A percentile compares a stretch with the other conserved stretches of the same genome.
These are phyloP conservation scores for Sinocyclocheilus grahami DNA, from an alignment of 2,113 vertebrate species.

Conservation along the genomic window DNA sequence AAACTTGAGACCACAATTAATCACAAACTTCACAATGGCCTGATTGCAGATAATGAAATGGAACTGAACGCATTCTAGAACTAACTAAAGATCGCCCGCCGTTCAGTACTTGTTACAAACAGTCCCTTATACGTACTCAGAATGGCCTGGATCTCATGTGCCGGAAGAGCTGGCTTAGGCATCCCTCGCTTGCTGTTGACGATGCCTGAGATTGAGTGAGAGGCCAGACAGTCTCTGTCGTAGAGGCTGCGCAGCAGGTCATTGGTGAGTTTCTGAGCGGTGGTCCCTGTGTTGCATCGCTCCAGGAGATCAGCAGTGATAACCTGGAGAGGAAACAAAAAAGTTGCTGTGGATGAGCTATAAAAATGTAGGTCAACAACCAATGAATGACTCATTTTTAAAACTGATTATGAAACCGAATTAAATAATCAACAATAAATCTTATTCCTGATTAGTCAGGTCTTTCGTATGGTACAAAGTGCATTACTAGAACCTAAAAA, in stretches of 20 bases:
- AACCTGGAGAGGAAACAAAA: slow-evolving; percentile 40
- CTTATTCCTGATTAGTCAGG: neutral
- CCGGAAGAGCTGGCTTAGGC: slow-evolving; percentile 62
- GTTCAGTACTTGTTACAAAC: neutral
- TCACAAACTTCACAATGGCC: slow-evolving; percentile 11
- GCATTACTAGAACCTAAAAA: neutral
- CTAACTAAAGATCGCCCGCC: neutral
- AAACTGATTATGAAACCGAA: neutral
- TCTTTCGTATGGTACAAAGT: neutral
- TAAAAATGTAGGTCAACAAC: neutral
- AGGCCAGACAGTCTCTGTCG: slow-evolving; percentile 62
- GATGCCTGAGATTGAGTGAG: slow-evolving; percentile 64
- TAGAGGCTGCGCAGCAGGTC: slow-evolving; percentile 63
- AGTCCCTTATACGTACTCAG: slow-evolving; percentile 52
- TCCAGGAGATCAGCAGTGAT: slow-evolving; percentile 58
- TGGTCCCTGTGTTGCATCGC: slow-evolving; percentile 60
- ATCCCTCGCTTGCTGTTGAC: slow-evolving; percentile 59
- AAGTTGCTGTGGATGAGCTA: neutral
- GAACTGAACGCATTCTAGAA: slow-evolving; percentile 1
- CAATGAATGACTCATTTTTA: neutral
- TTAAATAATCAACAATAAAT: neutral
- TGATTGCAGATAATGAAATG: slow-evolving; percentile 39
- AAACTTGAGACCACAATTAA: slow-evolving; percentile 16
- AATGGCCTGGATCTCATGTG: slow-evolving; percentile 61
- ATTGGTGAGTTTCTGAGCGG: slow-evolving; percentile 65